A percentile compares a stretch with the other conserved stretches of the same genome.
Evolutionary conservation across 2,113 vertebrate species (phyloP).

Genomic region (Regulus satrapa): DNA sequence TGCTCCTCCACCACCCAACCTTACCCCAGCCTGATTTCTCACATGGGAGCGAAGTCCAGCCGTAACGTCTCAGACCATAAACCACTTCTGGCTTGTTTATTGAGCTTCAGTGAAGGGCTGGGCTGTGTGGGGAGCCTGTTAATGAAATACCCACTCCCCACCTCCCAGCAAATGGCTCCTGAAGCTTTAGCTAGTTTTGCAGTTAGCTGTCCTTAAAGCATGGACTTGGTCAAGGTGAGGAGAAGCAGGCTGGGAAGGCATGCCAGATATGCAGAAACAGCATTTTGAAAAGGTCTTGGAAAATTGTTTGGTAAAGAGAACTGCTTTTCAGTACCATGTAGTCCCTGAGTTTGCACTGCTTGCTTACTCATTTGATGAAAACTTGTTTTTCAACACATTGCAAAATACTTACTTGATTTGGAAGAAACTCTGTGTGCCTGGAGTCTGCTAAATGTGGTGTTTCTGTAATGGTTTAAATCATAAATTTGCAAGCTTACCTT

Average conservation of each 20-base stretch:
- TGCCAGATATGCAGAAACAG: neutral
- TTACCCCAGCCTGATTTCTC: neutral
- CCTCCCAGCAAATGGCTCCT: neutral
- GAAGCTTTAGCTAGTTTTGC: neutral
- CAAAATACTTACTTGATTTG: neutral
- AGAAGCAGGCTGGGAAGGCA: neutral
- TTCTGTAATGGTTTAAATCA: conserved; percentile 1
- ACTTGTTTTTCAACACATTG: neutral
- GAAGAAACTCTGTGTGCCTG: neutral
- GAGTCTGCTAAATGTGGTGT: neutral
- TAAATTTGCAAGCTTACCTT: neutral
- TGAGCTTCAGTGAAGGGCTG: neutral
- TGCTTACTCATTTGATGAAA: neutral
- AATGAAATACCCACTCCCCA: neutral
- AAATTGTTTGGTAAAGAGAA: neutral
- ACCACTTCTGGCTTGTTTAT: neutral
- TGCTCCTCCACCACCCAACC: neutral
- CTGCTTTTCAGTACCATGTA: neutral
- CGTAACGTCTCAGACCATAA: neutral
- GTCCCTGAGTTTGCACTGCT: neutral
- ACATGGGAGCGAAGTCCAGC: neutral
- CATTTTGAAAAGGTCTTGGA: neutral
- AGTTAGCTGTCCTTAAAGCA: neutral
- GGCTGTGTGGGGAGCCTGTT: neutral
- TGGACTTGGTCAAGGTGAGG: neutral